A percentile compares a stretch with the other conserved stretches of the same genome.
phyloP scores from a whole-genome alignment of 2,797 vertebrate genomes.

The Rhincodon typus region DNA sequence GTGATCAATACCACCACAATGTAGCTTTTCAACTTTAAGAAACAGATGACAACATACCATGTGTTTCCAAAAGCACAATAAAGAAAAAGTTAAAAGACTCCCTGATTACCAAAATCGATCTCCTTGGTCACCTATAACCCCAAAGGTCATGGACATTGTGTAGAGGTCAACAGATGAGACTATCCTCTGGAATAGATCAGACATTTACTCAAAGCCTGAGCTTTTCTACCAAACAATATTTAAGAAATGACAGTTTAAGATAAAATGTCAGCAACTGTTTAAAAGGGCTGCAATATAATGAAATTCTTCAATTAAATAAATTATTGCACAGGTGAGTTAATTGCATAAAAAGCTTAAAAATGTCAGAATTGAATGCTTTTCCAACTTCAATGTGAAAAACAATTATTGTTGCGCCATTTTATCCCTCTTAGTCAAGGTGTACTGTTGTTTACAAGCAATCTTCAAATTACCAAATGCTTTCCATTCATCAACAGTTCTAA shows the following conservation, averaged over 20 bases:
- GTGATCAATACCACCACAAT: slow-evolving; percentile 35
- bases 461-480: background rate
- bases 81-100: slow-evolving; percentile 47
- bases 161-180: slow-evolving; percentile 49
- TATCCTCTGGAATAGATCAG: slow-evolving; percentile 20
- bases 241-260: background rate
- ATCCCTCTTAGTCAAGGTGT: background rate
- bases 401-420: background rate
- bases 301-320: background rate
- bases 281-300: background rate
- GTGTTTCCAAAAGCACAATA: slow-evolving; percentile 23
- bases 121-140: slow-evolving; percentile 64
- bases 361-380: background rate
- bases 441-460: background rate
- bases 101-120: slow-evolving; percentile 59
- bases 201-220: background rate
- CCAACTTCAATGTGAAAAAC: background rate
- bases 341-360: background rate
- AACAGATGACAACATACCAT: slow-evolving; percentile 28
- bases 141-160: slow-evolving; percentile 47
- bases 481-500: background rate
- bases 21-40: slow-evolving; percentile 32
- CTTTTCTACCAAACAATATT: background rate
- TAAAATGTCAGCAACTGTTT: slow-evolving; percentile 2
- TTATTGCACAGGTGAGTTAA: background rate